These are phyloP conservation scores for Xiphophorus hellerii DNA, from an alignment of 2,113 vertebrate species.

Conservation along the genomic window DNA sequence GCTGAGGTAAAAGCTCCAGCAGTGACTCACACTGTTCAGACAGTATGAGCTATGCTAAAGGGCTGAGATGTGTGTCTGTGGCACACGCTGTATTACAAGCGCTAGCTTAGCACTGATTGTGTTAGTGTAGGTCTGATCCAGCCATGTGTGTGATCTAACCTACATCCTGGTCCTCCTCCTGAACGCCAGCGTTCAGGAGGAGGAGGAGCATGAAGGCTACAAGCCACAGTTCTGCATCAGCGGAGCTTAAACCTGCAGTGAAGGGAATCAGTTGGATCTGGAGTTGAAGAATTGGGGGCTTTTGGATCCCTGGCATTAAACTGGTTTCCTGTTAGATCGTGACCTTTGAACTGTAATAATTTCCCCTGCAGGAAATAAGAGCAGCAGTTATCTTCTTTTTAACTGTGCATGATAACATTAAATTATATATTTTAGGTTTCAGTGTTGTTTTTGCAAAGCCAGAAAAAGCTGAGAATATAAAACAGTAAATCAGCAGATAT, in stretches of 20 bases:
- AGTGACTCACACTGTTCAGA: neutral
- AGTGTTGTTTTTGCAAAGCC: neutral
- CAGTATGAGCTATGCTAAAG: neutral
- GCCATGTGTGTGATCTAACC: slow-evolving; percentile 73
- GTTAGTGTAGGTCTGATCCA: slow-evolving; percentile 59
- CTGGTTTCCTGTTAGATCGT: slow-evolving; percentile 13
- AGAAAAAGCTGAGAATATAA: neutral
- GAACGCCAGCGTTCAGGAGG: slow-evolving; percentile 20
- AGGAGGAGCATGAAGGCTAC: neutral
- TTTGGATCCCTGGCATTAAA: slow-evolving; percentile 8
- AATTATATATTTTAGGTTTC: too few species aligned
- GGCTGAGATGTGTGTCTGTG: neutral
- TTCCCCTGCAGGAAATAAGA: too few species aligned
- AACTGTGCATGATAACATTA: too few species aligned
- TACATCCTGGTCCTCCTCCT: slow-evolving; percentile 71
- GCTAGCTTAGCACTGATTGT: slow-evolving; percentile 10
- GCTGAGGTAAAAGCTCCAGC: neutral
- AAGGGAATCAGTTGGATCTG: neutral
- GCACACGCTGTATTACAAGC: slow-evolving; percentile 20
- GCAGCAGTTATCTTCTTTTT: too few species aligned
- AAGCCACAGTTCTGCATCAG: neutral
- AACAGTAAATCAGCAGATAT: neutral
- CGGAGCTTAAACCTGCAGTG: slow-evolving; percentile 1
- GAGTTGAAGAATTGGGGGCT: neutral
- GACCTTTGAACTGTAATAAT: too few species aligned